Evolutionary conservation across 2,113 vertebrate genomes (phyloP).

Genomic region (Rhegmatorhina hoffmannsi): DNA sequence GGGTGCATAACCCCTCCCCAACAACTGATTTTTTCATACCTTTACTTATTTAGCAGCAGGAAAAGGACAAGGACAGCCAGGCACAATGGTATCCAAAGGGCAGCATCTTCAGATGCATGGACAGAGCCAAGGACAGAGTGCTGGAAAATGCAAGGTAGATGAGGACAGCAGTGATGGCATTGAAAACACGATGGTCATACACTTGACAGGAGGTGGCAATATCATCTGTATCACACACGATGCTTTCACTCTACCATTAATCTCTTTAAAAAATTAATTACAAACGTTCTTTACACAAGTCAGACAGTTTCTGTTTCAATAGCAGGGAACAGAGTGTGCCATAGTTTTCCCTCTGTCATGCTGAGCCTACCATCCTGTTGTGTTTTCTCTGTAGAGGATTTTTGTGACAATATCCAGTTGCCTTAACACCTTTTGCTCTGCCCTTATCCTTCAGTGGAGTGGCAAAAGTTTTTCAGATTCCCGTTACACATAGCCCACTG

Average conservation of each 20-base stretch:
- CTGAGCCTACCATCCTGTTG: neutral
- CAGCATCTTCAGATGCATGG: neutral
- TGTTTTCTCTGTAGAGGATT: neutral
- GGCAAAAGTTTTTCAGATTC: conserved; percentile 20
- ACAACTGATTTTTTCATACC: neutral
- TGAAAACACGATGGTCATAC: neutral
- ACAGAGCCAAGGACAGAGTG: conserved; percentile 17
- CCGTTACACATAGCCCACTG: neutral
- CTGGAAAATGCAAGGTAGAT: neutral
- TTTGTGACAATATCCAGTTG: neutral
- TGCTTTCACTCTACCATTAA: neutral
- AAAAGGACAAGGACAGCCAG: neutral
- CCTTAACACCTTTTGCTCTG: conserved; percentile 17
- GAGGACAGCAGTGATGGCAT: neutral
- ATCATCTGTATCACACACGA: neutral
- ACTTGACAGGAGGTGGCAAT: neutral
- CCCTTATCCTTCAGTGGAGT: neutral
- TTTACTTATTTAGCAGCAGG: neutral
- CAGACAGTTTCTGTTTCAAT: neutral
- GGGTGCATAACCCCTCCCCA: neutral
- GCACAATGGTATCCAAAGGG: neutral
- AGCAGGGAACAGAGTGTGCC: neutral
- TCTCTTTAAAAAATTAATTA: neutral
- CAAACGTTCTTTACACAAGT: neutral
- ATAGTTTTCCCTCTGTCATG: neutral